Evolutionary conservation across 1,140 invertebrate genomes (phyloP).

Genomic region (Dufourea novaeangliae): DNA sequence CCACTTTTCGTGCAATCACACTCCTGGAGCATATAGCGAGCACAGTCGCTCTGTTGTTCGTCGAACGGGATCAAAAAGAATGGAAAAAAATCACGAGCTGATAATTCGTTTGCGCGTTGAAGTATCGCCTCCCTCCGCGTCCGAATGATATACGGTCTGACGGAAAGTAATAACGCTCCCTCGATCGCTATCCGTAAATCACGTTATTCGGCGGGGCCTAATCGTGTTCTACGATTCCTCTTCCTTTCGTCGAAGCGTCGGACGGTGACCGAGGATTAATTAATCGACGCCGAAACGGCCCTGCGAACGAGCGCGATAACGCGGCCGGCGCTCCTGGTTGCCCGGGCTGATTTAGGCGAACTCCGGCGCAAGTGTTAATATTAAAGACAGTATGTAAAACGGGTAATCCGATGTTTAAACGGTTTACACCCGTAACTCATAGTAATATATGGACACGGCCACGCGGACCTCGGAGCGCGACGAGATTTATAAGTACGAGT

Average conservation of each 20-base stretch:
- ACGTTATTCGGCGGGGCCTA: slow-evolving; percentile 39
- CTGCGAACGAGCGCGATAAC: slow-evolving; percentile 3
- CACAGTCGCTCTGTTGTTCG: neutral
- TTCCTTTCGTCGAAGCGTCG: slow-evolving; percentile 21
- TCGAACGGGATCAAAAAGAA: slow-evolving; percentile 11
- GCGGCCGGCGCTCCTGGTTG: slow-evolving; percentile 28
- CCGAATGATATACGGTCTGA: slow-evolving; percentile 38
- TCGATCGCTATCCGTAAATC: slow-evolving; percentile 49
- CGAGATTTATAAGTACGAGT: slow-evolving; percentile 79
- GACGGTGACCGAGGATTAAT: slow-evolving; percentile 25
- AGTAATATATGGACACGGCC: slow-evolving; percentile 78
- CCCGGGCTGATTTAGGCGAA: slow-evolving; percentile 64
- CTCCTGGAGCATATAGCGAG: no score
- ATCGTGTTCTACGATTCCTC: slow-evolving; percentile 18
- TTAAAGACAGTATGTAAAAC: slow-evolving; percentile 78
- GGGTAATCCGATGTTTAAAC: slow-evolving; percentile 80
- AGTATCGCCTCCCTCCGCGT: slow-evolving; percentile 24
- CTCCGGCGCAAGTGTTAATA: slow-evolving; percentile 75
- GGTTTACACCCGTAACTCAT: slow-evolving; percentile 80
- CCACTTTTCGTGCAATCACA: no score
- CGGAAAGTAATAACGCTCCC: slow-evolving; percentile 42
- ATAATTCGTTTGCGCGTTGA: slow-evolving; percentile 37
- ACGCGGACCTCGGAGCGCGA: slow-evolving; percentile 65
- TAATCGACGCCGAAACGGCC: slow-evolving; percentile 11
- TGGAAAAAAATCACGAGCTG: neutral